Evolutionary conservation across 2,888 invertebrate genomes (phyloP), one percentile per base, ranked within the genome.

Genomic region (Idaea dimidiata): DNA sequence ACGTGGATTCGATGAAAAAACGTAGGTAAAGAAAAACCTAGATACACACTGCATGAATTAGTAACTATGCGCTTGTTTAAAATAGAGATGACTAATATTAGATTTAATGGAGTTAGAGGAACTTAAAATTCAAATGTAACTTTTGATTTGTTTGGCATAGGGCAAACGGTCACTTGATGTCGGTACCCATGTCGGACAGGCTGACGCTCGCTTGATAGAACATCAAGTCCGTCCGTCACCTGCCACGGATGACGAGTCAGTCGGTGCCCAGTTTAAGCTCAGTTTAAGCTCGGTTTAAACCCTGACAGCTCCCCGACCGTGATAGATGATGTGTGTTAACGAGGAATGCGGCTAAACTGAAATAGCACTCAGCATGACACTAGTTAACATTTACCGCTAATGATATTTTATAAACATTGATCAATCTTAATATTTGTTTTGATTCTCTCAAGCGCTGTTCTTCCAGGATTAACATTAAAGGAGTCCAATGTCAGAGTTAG

Each of bases 211-310:
- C 67, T 79, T 75, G 81, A 79, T 84, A 79, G 69, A 76, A 83
- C 81, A 85, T 87, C 88, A 86, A 81, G 81, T 74, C 72, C 76
- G 87, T 87, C 89, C 83, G 79, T 89, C 89, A 89, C 72, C 84
- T 86, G 91, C 87, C 89, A 86, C 76, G 73, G 78, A 74, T 78
- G 85, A 85, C 83, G 82, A 80, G 75, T 71, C 78, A 76, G 78
- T 77, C 73, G 79, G 81, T 77, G 74, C 82, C 76, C 84, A 82
- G 86, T 83, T 84, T 83, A 85, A 82, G 81, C 84, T 75, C 83
- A 83, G 83, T 87, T 84, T 83, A 85, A 82, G 81, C 84, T 75
- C 83, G 83, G 83, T 87, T 87, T 86, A 84, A 84, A 88, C 82
- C 81, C 79, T 83, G 87, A 86, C 87, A 86, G 86, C 79, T 77